Conservation (phyloP, 2,888 invertebrate species). For the Stenodera caucasica region DNA sequence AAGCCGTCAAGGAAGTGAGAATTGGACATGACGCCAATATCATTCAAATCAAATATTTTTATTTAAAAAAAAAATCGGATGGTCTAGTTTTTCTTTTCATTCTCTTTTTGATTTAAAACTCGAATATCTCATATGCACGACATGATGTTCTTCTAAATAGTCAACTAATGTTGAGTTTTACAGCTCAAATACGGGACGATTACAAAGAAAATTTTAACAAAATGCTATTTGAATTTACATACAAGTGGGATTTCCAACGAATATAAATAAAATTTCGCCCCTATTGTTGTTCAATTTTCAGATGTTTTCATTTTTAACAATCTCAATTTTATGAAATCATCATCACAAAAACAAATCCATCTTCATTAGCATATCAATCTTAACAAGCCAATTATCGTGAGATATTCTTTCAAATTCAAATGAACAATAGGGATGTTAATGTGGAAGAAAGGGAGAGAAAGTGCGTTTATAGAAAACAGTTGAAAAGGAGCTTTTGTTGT, state of each 20-base stretch:
- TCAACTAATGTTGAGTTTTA: not conserved
- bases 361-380: not conserved
- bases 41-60: constrained; percentile 18
- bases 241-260: not conserved
- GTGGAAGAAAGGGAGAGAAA: constrained; percentile 8
- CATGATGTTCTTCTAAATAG: constrained; percentile 17
- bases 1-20: constrained; percentile 9
- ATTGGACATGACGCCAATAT: constrained; percentile 13
- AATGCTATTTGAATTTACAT: constrained; percentile 15
- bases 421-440: constrained; percentile 13
- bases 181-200: constrained; percentile 10
- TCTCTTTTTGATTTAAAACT: constrained; percentile 17
- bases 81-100: no score
- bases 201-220: not conserved
- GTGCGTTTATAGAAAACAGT: not conserved
- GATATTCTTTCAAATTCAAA: constrained; percentile 14
- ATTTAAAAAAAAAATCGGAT: no score
- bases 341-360: not conserved
- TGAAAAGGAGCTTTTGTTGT: constrained; percentile 16
- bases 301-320: no score
- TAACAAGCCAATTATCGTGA: constrained; percentile 11
- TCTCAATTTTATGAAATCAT: no score
- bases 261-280: no score
- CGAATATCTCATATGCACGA: constrained; percentile 19
- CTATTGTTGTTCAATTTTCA: no score